Conservation (phyloP, 1,140 invertebrate genomes). For the Cyphomyrmex costatus region DNA sequence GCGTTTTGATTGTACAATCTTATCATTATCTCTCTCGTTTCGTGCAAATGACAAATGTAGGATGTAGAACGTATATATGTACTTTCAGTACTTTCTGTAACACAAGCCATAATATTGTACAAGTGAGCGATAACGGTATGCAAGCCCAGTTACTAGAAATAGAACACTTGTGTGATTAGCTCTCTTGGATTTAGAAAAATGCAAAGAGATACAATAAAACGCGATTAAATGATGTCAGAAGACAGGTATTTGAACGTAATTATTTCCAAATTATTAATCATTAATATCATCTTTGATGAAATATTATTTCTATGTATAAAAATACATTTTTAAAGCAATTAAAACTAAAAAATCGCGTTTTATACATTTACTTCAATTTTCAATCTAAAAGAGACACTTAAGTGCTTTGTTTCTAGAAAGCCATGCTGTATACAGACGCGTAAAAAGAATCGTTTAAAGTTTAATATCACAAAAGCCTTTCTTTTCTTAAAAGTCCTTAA, state of each 20-base stretch:
- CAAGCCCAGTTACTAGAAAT: constrained; percentile 14
- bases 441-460: background rate
- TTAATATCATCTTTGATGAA: background rate
- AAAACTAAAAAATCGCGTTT: background rate
- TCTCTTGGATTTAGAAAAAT: background rate
- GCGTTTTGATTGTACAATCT: constrained; percentile 91
- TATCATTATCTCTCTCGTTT: constrained; percentile 23
- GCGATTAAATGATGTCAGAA: constrained; percentile 6
- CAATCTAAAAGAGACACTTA: background rate
- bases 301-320: background rate
- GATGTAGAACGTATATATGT: constrained; percentile 13
- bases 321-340: background rate
- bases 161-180: constrained; percentile 7
- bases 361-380: background rate
- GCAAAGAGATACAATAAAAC: background rate
- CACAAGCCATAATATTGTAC: constrained; percentile 4
- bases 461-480: constrained; percentile 26
- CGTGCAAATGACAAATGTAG: constrained; percentile 17
- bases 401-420: background rate
- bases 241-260: background rate
- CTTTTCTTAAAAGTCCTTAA: constrained; percentile 49
- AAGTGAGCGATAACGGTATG: constrained; percentile 1
- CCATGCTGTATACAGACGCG: background rate
- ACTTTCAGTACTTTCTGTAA: constrained; percentile 44
- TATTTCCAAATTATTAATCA: background rate